phyloP scores from a whole-genome alignment of 23 tunicate genomes.

The Oikopleura albicans region DNA sequence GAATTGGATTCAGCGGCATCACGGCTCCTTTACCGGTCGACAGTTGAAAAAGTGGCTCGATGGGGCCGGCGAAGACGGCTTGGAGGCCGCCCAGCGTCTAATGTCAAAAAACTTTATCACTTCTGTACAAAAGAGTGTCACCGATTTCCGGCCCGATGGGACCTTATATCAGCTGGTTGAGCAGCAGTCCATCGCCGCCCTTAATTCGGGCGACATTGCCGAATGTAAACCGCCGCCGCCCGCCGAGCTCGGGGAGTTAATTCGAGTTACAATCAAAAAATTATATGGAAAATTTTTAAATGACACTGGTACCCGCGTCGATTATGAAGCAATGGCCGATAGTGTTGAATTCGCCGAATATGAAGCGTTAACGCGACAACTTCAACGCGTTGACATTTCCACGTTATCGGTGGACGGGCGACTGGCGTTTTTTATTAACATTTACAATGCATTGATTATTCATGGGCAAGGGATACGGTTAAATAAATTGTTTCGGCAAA shows the following conservation, averaged over 20 bases:
- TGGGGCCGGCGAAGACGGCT: background rate
- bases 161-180: background rate
- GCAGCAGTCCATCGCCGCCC: background rate
- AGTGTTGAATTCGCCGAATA: slow-evolving; percentile 37
- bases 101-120: background rate
- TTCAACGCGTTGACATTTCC: slow-evolving; percentile 22
- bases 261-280: slow-evolving; percentile 35
- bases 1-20: slow-evolving; percentile 17
- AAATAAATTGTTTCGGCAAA: slow-evolving; percentile 36
- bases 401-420: slow-evolving; percentile 32
- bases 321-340: slow-evolving; percentile 43
- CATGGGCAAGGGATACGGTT: too few species aligned
- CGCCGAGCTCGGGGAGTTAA: slow-evolving; percentile 21
- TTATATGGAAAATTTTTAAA: slow-evolving; percentile 44
- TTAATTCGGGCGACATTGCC: slow-evolving; percentile 15
- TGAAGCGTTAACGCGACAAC: slow-evolving; percentile 9
- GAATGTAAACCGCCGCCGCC: slow-evolving; percentile 19
- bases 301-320: slow-evolving; percentile 45
- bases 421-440: slow-evolving; percentile 71
- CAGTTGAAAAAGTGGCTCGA: slow-evolving; percentile 21
- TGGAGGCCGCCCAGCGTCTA: background rate
- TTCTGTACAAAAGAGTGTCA: background rate
- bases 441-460: slow-evolving; percentile 76
- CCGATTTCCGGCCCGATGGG: background rate
- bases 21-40: slow-evolving; percentile 15